A percentile compares a stretch with the other conserved stretches of the same genome.
phyloP scores from a whole-genome alignment of 2,888 invertebrate genomes.

The Prosapia bicincta region DNA sequence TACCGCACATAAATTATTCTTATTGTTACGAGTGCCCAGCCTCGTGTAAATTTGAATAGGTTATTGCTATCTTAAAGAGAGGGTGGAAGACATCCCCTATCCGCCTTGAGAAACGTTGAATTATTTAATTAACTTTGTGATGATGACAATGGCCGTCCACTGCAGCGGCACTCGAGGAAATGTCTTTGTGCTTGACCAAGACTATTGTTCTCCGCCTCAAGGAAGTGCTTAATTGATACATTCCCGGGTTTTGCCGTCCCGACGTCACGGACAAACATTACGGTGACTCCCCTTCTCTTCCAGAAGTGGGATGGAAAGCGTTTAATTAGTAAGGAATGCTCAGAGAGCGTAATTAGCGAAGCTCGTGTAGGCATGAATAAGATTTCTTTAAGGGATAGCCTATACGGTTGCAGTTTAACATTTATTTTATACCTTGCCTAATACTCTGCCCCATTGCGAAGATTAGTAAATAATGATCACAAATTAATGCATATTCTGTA shows the following conservation, averaged over 20 bases:
- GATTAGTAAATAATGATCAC: too few species aligned
- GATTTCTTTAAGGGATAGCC: too few species aligned
- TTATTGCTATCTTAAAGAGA: background rate
- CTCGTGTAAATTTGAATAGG: background rate
- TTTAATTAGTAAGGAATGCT: too few species aligned
- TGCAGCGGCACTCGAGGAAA: background rate
- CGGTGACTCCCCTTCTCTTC: background rate
- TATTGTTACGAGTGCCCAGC: background rate
- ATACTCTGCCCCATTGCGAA: too few species aligned
- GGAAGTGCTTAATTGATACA: background rate
- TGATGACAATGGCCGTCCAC: background rate
- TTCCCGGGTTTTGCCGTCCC: background rate
- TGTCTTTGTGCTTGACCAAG: background rate
- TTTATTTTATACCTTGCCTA: too few species aligned
- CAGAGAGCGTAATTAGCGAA: too few species aligned
- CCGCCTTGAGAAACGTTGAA: slow-evolving; percentile 7
- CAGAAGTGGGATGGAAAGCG: background rate
- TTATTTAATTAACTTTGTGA: slow-evolving; percentile 23
- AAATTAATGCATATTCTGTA: too few species aligned
- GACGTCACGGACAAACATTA: background rate
- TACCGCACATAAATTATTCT: background rate
- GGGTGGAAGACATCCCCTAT: background rate
- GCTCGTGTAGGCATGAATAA: too few species aligned
- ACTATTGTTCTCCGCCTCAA: background rate
- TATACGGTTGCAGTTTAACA: too few species aligned